Conservation (phyloP, 2,888 invertebrate genomes). For the Drosophila paramelanica region DNA sequence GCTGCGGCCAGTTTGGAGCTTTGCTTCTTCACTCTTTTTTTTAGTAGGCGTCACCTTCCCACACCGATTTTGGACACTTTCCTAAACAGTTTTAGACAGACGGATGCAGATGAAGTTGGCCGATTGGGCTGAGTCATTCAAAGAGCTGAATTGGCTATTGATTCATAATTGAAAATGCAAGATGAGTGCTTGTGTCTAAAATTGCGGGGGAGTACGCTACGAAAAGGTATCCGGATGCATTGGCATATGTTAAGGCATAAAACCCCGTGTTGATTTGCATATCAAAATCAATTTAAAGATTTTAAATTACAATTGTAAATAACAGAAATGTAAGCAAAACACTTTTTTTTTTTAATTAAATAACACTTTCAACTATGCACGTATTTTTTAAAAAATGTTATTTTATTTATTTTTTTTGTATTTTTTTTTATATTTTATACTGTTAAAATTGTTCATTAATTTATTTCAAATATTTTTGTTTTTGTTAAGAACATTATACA, state of each 20-base stretch:
- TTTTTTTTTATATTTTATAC: too few relatives aligned
- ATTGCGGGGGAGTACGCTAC: conserved; percentile 16
- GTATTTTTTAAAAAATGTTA: too few relatives aligned
- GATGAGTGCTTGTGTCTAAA: conserved; percentile 14
- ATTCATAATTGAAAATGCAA: conserved; percentile 26
- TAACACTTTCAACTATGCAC: too few relatives aligned
- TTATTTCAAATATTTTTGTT: too few relatives aligned
- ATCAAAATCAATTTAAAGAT: not conserved
- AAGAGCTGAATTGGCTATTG: conserved; percentile 20
- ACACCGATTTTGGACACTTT: conserved; percentile 67
- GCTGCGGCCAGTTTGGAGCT: conserved; percentile 43
- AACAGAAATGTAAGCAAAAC: too few relatives aligned
- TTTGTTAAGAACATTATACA: too few relatives aligned
- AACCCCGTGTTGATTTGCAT: not conserved
- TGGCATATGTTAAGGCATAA: not conserved
- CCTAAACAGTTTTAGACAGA: conserved; percentile 26
- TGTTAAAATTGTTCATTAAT: too few relatives aligned
- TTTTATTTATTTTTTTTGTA: too few relatives aligned
- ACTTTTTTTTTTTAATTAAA: too few relatives aligned
- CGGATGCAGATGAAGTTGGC: conserved; percentile 20
- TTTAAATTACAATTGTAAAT: too few relatives aligned
- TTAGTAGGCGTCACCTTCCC: conserved; percentile 67
- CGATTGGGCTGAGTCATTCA: conserved; percentile 11
- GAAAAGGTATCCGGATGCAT: conserved; percentile 1
- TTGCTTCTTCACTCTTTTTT: conserved; percentile 3